phyloP scores from a whole-genome alignment of 2,888 invertebrate genomes.

The Diogma glabrata region DNA sequence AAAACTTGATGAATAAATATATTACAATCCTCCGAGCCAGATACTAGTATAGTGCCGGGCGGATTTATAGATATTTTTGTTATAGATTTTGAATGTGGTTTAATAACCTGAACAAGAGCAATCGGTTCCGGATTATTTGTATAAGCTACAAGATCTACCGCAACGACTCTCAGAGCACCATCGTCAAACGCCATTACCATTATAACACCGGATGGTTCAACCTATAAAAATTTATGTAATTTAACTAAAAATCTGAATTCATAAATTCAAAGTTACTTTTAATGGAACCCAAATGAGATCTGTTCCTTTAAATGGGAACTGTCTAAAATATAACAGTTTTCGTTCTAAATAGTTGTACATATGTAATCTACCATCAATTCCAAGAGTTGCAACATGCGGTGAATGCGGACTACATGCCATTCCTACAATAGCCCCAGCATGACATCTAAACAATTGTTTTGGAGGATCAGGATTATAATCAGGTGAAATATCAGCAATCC shows the following conservation, averaged over 20 bases:
- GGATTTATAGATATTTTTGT: conserved; percentile 49
- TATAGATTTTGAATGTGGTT: conserved; percentile 55
- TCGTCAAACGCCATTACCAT: conserved; percentile 58
- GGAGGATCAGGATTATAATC: conserved; percentile 37
- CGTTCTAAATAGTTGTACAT: conserved; percentile 56
- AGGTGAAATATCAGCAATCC: conserved; percentile 55
- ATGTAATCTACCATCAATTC: conserved; percentile 59
- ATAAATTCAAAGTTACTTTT: too few species aligned
- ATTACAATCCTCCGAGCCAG: conserved; percentile 53
- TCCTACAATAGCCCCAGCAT: conserved; percentile 62
- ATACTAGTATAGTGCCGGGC: conserved; percentile 46
- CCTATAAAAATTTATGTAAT: too few species aligned
- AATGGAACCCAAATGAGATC: conserved; percentile 59
- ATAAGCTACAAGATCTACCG: conserved; percentile 22
- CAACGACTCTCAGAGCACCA: conserved; percentile 52
- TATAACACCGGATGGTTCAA: conserved; percentile 51
- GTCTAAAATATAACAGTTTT: conserved; percentile 46
- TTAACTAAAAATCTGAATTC: too few species aligned
- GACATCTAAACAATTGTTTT: conserved; percentile 48
- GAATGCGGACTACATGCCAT: conserved; percentile 58
- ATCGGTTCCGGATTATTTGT: conserved; percentile 16
- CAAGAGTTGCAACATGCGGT: conserved; percentile 58
- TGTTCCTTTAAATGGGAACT: conserved; percentile 44
- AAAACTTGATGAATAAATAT: conserved; percentile 52
- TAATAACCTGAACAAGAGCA: conserved; percentile 40